Evolutionary conservation across 1,140 invertebrate genomes (phyloP).

Genomic region (Lasaia peninsularis): DNA sequence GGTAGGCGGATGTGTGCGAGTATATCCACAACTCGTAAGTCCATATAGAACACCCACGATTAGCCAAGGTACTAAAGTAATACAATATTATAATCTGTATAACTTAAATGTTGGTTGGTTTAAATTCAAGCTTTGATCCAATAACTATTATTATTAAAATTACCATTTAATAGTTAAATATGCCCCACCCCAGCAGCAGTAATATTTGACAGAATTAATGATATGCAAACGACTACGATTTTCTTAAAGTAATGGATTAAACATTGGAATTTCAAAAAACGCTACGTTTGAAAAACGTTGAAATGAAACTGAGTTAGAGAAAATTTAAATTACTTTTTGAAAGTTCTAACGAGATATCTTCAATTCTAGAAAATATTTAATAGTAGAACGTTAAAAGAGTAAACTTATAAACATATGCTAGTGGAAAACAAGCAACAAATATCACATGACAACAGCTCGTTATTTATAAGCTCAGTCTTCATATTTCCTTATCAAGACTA

Average conservation of each 20-base stretch:
- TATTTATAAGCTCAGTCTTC: background rate
- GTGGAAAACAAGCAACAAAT: background rate
- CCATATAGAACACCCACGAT: no score
- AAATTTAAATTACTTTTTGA: no score
- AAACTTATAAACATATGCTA: background rate
- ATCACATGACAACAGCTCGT: background rate
- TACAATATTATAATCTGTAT: no score
- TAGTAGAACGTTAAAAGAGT: background rate
- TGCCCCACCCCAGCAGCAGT: background rate
- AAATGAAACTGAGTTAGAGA: no score
- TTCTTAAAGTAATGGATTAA: background rate
- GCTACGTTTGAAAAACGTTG: background rate
- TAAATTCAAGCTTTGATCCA: background rate
- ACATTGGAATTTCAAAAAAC: background rate
- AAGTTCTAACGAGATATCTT: no score
- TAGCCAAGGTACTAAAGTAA: no score
- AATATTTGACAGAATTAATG: background rate
- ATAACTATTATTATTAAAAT: conserved; percentile 1
- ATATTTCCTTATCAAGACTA: background rate
- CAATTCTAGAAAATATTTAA: no score
- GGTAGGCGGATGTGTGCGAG: no score
- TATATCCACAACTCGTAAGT: no score
- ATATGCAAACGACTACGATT: background rate
- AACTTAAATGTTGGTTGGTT: no score
- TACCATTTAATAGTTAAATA: conserved; percentile 1